These are phyloP conservation scores for Parasteatoda lunata DNA, from an alignment of 2,888 invertebrate genomes.

Conservation along the genomic window DNA sequence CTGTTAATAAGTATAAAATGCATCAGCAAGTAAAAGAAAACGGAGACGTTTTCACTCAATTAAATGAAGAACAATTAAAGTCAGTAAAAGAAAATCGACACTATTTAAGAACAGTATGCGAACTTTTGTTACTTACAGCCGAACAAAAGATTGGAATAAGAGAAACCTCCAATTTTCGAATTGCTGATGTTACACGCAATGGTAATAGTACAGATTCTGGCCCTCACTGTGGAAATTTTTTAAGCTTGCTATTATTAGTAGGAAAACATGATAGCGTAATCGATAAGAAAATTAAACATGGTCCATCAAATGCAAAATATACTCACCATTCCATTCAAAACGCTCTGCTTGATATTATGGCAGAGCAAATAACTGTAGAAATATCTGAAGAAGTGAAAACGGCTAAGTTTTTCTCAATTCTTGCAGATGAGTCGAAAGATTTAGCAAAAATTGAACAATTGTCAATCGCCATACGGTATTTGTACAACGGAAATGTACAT, in stretches of 20 bases:
- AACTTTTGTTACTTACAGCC: constrained; percentile 1
- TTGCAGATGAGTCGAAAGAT: constrained; percentile 27
- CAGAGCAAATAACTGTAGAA: background rate
- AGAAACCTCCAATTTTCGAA: background rate
- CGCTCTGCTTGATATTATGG: constrained; percentile 24
- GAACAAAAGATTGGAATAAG: constrained; percentile 24
- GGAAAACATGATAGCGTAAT: constrained; percentile 16
- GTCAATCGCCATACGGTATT: too few relatives aligned
- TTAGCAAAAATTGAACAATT: background rate
- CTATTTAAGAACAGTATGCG: constrained; percentile 12
- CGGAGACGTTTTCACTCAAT: background rate
- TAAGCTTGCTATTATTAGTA: constrained; percentile 9
- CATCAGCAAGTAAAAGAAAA: background rate
- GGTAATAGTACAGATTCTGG: constrained; percentile 10
- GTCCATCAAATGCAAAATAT: constrained; percentile 11
- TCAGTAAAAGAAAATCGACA: constrained; percentile 11
- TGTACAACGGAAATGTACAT: too few relatives aligned
- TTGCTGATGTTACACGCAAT: background rate
- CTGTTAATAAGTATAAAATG: background rate
- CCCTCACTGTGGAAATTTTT: constrained; percentile 19
- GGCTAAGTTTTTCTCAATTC: constrained; percentile 12
- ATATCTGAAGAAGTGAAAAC: background rate
- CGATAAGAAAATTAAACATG: background rate
- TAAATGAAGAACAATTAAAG: background rate
- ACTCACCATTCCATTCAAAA: constrained; percentile 24